Percentiles rank a stretch among this genome's conserved stretches.
These are phyloP conservation scores for Drosophila truncata DNA, from an alignment of 1,140 invertebrate species.

Conservation along the genomic window DNA sequence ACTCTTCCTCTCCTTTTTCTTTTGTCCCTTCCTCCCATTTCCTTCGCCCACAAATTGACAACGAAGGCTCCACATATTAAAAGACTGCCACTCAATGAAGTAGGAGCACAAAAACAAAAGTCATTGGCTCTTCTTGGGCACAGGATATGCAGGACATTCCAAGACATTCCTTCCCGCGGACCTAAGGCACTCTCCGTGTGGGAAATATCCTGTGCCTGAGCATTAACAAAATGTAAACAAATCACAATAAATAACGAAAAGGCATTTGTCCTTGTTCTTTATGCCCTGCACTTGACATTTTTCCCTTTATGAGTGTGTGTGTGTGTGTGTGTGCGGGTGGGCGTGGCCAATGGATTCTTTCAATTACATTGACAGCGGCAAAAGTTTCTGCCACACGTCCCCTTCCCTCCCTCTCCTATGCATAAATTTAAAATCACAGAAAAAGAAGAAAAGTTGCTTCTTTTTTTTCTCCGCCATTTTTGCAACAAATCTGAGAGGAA, in stretches of 20 bases:
- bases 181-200: neutral
- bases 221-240: slow-evolving; percentile 43
- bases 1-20: too few relatives aligned
- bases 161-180: neutral
- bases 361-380: slow-evolving; percentile 48
- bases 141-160: slow-evolving; percentile 3
- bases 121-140: slow-evolving; percentile 17
- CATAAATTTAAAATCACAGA: slow-evolving; percentile 43
- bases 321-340: slow-evolving; percentile 1
- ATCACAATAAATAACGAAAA: slow-evolving; percentile 49
- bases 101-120: slow-evolving; percentile 20
- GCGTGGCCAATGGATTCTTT: slow-evolving; percentile 41
- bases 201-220: neutral
- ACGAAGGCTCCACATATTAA: slow-evolving; percentile 43
- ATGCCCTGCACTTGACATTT: slow-evolving; percentile 31
- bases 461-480: neutral
- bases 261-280: slow-evolving; percentile 35
- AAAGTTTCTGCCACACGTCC: slow-evolving; percentile 16
- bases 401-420: neutral
- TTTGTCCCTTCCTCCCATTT: neutral
- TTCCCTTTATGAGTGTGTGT: neutral
- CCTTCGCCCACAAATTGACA: slow-evolving; percentile 25
- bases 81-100: slow-evolving; percentile 44
- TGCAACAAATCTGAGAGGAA: neutral
- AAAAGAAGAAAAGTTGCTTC: slow-evolving; percentile 15